These are phyloP conservation scores for Carduelis carduelis DNA, from an alignment of 2,797 vertebrate genomes.

Conservation along the genomic window DNA sequence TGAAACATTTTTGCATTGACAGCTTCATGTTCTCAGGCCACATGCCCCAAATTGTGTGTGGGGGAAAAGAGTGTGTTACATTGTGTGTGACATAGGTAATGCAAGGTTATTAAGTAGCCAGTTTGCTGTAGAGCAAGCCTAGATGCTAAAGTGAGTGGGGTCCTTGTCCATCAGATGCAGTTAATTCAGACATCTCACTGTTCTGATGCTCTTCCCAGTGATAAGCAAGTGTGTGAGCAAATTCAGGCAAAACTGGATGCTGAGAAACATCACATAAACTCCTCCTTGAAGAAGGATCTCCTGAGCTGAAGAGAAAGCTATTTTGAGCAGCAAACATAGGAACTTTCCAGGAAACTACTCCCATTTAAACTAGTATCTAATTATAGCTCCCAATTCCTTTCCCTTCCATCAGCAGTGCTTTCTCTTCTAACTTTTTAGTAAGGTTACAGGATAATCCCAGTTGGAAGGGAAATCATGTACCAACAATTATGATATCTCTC, in stretches of 20 bases:
- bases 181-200: neutral
- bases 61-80: neutral
- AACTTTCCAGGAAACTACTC: neutral
- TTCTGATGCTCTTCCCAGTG: neutral
- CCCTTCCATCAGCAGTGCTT: neutral
- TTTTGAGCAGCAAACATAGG: neutral
- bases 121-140: neutral
- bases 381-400: conserved; percentile 5
- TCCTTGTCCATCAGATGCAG: neutral
- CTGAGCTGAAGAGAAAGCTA: neutral
- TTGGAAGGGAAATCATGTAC: neutral
- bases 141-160: neutral
- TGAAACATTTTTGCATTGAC: neutral
- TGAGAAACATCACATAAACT: neutral
- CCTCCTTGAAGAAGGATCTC: neutral
- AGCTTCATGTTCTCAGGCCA: neutral
- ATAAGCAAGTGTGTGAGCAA: neutral
- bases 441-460: neutral
- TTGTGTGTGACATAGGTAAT: neutral
- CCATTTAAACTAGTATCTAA: neutral
- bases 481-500: neutral
- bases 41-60: neutral
- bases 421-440: neutral
- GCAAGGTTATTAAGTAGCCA: neutral
- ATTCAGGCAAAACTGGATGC: neutral